These are phyloP conservation scores for Chondrosia reniformis DNA, from an alignment of 37 sponge, comb jelly and placozoan genomes.

Conservation along the genomic window DNA sequence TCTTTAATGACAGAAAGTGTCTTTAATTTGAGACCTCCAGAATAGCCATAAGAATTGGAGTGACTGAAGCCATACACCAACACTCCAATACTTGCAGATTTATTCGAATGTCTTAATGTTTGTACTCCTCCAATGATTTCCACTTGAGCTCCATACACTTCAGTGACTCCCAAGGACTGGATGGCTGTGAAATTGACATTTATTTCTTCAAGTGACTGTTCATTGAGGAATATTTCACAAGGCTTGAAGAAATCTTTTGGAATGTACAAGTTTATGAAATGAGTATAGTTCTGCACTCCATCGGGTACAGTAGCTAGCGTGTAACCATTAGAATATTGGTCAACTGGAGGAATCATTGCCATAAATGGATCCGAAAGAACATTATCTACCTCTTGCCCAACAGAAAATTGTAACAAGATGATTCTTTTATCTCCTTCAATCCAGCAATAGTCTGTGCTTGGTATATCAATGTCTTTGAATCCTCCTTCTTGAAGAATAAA, in stretches of 20 bases:
- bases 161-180: not conserved
- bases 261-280: conserved; percentile 13
- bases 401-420: conserved; percentile 36
- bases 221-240: conserved; percentile 3
- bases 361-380: conserved; percentile 56
- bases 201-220: not conserved
- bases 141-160: not conserved
- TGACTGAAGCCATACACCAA: not conserved
- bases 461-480: conserved; percentile 19
- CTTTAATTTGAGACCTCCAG: conserved; percentile 1
- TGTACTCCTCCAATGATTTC: not conserved
- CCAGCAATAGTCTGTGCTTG: conserved; percentile 12
- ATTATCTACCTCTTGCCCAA: conserved; percentile 12
- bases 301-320: not conserved
- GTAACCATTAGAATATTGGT: not conserved
- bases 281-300: not conserved
- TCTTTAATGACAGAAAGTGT: too few relatives aligned
- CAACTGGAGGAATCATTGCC: conserved; percentile 25
- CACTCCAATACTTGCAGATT: not conserved
- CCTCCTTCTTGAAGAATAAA: conserved; percentile 18
- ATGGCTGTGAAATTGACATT: not conserved
- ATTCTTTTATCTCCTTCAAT: conserved; percentile 38
- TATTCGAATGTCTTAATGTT: not conserved
- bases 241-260: not conserved
- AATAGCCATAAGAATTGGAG: not conserved